Conservation (phyloP, 2,888 invertebrate genomes). For the Operophtera brumata region DNA sequence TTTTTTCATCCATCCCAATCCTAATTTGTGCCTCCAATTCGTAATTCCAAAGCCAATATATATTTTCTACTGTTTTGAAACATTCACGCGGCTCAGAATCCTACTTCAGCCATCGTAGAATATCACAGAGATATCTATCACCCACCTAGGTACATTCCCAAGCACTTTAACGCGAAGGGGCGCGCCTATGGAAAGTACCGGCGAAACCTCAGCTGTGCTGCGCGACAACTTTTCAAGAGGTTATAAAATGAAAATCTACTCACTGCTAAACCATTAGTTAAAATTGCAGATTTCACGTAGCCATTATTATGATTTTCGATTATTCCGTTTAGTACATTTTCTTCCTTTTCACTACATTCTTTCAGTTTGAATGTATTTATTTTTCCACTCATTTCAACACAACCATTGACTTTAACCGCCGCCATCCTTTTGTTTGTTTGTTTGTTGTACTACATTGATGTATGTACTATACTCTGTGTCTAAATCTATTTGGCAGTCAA, state of each 20-base stretch:
- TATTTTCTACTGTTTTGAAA: no score
- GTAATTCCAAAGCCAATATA: no score
- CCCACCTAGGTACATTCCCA: no score
- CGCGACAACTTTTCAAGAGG: slow-evolving; percentile 26
- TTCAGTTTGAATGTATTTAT: slow-evolving; percentile 34
- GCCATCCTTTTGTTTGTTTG: slow-evolving; percentile 53
- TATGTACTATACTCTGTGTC: no score
- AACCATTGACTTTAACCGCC: slow-evolving; percentile 43
- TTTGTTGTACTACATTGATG: no score
- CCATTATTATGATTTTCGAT: slow-evolving; percentile 55
- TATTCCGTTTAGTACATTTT: slow-evolving; percentile 54
- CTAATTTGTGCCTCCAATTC: no score
- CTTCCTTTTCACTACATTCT: slow-evolving; percentile 47
- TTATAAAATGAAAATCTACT: slow-evolving; percentile 49
- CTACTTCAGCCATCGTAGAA: no score
- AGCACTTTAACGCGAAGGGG: background rate
- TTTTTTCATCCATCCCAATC: no score
- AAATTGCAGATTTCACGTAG: slow-evolving; percentile 44
- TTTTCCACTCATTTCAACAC: slow-evolving; percentile 38
- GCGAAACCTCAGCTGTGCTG: background rate
- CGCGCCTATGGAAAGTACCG: background rate
- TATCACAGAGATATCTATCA: no score
- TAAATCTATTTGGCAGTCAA: no score
- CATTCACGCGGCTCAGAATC: no score
- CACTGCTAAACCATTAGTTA: slow-evolving; percentile 56